phyloP scores from a whole-genome alignment of 1,140 invertebrate species.

The Drosophila ficusphila region DNA sequence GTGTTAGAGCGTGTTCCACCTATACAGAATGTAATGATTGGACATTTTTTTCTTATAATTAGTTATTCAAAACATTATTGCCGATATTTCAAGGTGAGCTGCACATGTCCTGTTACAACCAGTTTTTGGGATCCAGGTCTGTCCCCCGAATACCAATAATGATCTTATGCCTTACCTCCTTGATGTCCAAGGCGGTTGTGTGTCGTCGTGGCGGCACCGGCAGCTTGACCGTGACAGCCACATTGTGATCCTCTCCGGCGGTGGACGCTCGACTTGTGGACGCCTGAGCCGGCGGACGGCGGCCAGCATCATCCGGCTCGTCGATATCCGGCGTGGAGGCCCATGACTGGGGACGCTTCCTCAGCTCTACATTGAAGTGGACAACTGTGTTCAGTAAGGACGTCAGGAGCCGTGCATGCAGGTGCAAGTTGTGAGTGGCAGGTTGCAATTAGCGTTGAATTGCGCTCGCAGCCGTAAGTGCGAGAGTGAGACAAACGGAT shows the following conservation, averaged over 20 bases:
- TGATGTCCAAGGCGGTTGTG: constrained; percentile 86
- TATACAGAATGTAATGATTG: constrained; percentile 2
- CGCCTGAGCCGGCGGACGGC: constrained; percentile 7
- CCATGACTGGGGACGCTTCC: constrained; percentile 86
- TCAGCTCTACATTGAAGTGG: constrained; percentile 85
- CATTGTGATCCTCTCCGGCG: constrained; percentile 64
- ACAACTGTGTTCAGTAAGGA: constrained; percentile 85
- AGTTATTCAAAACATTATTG: too few species aligned
- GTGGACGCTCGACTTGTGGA: constrained; percentile 20
- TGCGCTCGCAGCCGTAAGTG: constrained; percentile 19
- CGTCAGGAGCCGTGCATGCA: constrained; percentile 55
- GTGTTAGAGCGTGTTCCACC: constrained; percentile 68
- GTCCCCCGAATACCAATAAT: too few species aligned
- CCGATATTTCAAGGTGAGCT: too few species aligned
- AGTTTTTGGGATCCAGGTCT: too few species aligned
- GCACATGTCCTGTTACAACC: too few species aligned
- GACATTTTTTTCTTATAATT: too few species aligned
- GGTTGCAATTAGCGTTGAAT: constrained; percentile 30
- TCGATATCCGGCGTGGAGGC: constrained; percentile 90
- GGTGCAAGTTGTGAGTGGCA: constrained; percentile 36
- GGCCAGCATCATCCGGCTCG: constrained; percentile 48
- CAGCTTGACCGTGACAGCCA: constrained; percentile 87
- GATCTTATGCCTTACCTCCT: constrained; percentile 76
- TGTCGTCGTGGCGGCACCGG: constrained; percentile 87
- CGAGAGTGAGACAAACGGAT: constrained; percentile 27